Evolutionary conservation across 2,888 invertebrate genomes (phyloP).

Genomic region (Branchellion lobata): DNA sequence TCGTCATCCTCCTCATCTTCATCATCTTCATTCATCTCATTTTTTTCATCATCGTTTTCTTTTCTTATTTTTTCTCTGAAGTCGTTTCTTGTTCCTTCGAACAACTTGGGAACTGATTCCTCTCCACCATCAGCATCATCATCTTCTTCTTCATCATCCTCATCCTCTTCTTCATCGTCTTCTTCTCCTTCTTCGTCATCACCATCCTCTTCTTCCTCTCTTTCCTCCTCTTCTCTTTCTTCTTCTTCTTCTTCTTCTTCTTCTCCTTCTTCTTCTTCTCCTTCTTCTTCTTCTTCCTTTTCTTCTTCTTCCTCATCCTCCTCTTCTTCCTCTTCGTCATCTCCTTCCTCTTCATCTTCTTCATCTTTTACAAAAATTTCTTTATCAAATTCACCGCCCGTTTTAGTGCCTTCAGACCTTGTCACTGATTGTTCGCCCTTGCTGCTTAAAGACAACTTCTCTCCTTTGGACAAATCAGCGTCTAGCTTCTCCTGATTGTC

Average conservation of each 20-base stretch:
- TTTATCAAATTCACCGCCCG: not conserved
- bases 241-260: not conserved
- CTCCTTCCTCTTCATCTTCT: slow-evolving; percentile 3
- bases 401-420: not conserved
- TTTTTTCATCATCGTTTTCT: not conserved
- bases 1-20: slow-evolving; percentile 19
- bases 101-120: no score
- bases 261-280: not conserved
- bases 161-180: not conserved
- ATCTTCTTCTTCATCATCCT: slow-evolving; percentile 1
- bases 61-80: not conserved
- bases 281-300: slow-evolving; percentile 2
- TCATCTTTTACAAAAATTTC: not conserved
- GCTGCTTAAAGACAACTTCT: not conserved
- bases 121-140: not conserved
- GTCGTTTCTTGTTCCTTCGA: no score
- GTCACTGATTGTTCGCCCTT: not conserved
- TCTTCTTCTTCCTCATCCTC: not conserved
- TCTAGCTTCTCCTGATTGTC: no score
- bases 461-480: no score
- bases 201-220: not conserved
- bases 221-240: not conserved
- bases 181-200: slow-evolving; percentile 8
- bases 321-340: not conserved
- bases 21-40: slow-evolving; percentile 24